phyloP scores from a whole-genome alignment of 2,888 invertebrate species.

The Corythucha ciliata region DNA sequence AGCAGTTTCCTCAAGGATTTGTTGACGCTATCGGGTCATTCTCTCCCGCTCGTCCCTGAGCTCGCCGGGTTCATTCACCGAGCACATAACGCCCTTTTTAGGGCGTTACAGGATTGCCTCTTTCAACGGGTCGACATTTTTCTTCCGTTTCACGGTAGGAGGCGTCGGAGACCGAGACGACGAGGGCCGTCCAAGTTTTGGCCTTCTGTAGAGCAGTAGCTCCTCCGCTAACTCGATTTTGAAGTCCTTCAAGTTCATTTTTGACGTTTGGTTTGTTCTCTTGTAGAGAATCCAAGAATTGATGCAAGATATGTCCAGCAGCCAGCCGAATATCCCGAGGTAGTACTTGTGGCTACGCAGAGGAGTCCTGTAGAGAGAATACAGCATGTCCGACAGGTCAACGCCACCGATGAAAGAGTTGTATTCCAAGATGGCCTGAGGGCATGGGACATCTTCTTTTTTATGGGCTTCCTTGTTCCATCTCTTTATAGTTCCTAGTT shows the following conservation, averaged over 20 bases:
- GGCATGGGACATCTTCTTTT: neutral
- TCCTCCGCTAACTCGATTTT: neutral
- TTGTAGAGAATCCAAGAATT: constrained; percentile 3
- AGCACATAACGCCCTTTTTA: no score
- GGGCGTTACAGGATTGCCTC: no score
- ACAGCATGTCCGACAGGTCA: constrained; percentile 5
- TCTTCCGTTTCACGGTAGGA: no score
- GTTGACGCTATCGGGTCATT: no score
- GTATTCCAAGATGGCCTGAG: neutral
- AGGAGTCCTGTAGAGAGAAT: neutral
- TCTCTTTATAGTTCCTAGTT: neutral
- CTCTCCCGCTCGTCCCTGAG: no score
- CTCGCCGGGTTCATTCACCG: no score
- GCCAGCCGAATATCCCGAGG: neutral
- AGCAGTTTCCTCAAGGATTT: no score
- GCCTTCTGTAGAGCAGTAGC: neutral
- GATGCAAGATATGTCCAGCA: neutral
- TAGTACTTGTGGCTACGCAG: constrained; percentile 8
- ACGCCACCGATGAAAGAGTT: constrained; percentile 15
- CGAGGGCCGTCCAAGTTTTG: no score
- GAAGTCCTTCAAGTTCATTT: constrained; percentile 4
- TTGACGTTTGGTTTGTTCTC: neutral
- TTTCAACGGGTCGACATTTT: no score
- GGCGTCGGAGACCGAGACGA: no score
- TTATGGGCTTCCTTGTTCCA: neutral